These are phyloP conservation scores for Drosophila neotestacea DNA, from an alignment of 2,888 invertebrate species.

Conservation along the genomic window DNA sequence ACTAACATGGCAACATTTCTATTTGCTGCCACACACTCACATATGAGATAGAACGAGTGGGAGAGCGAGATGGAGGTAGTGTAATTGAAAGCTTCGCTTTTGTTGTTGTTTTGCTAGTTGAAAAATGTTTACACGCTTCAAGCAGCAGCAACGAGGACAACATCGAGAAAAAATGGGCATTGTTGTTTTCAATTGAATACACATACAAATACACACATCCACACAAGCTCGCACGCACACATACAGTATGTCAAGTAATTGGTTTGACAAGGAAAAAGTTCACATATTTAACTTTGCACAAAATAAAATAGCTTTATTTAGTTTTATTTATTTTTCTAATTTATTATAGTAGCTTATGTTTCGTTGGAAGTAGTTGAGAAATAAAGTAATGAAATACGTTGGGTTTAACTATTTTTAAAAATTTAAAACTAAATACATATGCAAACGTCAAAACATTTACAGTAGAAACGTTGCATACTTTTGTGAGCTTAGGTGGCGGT, in stretches of 20 bases:
- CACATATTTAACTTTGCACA: too few species aligned
- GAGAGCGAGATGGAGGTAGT: slow-evolving; percentile 5
- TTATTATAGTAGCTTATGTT: too few species aligned
- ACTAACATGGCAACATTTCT: slow-evolving; percentile 22
- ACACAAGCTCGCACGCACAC: neutral
- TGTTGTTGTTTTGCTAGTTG: slow-evolving; percentile 41
- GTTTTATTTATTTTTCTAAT: too few species aligned
- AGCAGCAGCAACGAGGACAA: slow-evolving; percentile 53
- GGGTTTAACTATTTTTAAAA: too few species aligned
- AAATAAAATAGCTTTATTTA: too few species aligned
- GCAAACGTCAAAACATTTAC: neutral
- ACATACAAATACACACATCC: slow-evolving; percentile 18
- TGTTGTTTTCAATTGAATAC: slow-evolving; percentile 31
- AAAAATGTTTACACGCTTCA: slow-evolving; percentile 60
- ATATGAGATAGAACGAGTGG: neutral
- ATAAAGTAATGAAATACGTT: too few species aligned
- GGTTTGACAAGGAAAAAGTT: too few species aligned
- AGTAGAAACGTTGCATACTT: slow-evolving; percentile 52
- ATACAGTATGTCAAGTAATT: neutral
- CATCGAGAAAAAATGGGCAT: slow-evolving; percentile 43
- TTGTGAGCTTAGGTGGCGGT: slow-evolving; percentile 56
- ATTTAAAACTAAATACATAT: too few species aligned
- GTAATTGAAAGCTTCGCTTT: slow-evolving; percentile 48
- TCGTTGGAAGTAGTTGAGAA: too few species aligned
- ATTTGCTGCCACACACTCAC: slow-evolving; percentile 6